Evolutionary conservation across 2,797 vertebrate genomes (phyloP).

Genomic region (Momotus momota): DNA sequence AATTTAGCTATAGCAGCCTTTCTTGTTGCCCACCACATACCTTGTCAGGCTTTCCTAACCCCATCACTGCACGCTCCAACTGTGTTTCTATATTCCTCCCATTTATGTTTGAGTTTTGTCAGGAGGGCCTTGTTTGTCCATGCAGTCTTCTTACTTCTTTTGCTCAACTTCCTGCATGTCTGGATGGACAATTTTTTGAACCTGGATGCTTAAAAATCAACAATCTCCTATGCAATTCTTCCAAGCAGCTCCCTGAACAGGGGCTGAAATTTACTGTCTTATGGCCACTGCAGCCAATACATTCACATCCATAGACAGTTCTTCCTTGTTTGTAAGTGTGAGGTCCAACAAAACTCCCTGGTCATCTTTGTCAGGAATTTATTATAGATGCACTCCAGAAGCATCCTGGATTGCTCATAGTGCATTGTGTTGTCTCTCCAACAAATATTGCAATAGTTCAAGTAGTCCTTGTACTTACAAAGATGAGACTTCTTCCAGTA

Average conservation of each 20-base stretch:
- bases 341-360: background rate
- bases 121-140: background rate
- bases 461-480: background rate
- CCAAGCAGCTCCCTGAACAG: background rate
- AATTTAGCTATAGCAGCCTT: background rate
- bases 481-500: background rate
- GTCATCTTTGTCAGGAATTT: background rate
- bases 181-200: background rate
- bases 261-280: background rate
- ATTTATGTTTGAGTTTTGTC: background rate
- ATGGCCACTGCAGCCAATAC: background rate
- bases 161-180: background rate
- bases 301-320: background rate
- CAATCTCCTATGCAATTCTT: background rate
- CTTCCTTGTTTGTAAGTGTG: background rate
- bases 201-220: background rate
- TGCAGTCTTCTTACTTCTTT: background rate
- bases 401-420: background rate
- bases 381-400: background rate
- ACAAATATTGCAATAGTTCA: background rate
- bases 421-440: background rate
- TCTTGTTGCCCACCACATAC: background rate
- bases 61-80: background rate
- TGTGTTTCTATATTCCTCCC: background rate
- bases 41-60: background rate